Evolutionary conservation across 2,888 invertebrate genomes (phyloP), one percentile per base, ranked within the genome.

Genomic region (Endomychus coccineus): DNA sequence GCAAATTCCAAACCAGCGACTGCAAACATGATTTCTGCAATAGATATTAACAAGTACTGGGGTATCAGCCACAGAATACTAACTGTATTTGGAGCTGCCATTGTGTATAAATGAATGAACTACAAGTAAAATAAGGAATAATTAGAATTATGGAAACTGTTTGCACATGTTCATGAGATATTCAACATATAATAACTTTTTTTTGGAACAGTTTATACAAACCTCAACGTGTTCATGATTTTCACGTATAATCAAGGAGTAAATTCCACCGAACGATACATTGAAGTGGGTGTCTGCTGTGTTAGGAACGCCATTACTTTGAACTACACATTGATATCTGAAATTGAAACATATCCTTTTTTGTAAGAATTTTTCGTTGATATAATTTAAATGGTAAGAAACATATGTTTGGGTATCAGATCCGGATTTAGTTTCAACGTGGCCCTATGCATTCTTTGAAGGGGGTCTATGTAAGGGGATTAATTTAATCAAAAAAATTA

Each of bases 1-100:
- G 87, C 82, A 62, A 89, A 89, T 54, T 84, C 80, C 12, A 88
- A 68, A 1, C 88, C 89, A 2, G 87, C 83, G 4, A 88, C 78
- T 1, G 84, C 83, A 56, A 89, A 84, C 71, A 89, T 76, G 27
- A 88, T 80, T 66, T 90, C 89, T 0, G 83, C 87, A 2, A 80
- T 60, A 0, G 88, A 86, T 34, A 90, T 78, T 7, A 87, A 67
- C 19, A 86, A 59, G 58, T 87, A 88, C 61, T 89, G 88, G 0
- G 87, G 87, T 14, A 86, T 64, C 47, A 85, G 76, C 81, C 80
- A 84, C 2, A 76, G 62, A 52, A 86, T 77, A 42, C 78, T 75
- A 3, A 84, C 64, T 15, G 73, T 74, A 56, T 82, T 83, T 10
- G 79, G 74, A 0, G 73, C 70, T 24, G 78, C 75, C 51, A 80